Conservation (phyloP, 2,888 invertebrate genomes). For the Piscicola geometra region DNA sequence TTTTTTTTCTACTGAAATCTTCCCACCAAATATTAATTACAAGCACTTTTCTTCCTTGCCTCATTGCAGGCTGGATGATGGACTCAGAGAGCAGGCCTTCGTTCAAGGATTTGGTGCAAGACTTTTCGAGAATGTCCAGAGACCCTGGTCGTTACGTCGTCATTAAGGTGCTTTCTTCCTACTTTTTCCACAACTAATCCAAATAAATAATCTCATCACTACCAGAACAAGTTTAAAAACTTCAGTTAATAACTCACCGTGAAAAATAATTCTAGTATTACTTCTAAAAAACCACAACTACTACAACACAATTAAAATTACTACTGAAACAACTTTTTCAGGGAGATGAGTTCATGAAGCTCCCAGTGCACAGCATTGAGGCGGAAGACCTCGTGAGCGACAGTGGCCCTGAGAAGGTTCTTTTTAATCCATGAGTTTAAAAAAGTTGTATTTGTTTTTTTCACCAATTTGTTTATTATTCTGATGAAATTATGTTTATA, state of each 20-base stretch:
- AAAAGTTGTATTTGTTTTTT: too few relatives aligned
- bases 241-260: too few relatives aligned
- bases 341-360: constrained; percentile 31
- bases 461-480: too few relatives aligned
- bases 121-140: constrained; percentile 88
- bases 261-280: too few relatives aligned
- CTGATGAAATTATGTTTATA: too few relatives aligned
- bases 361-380: constrained; percentile 11
- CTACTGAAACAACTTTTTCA: too few relatives aligned
- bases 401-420: constrained; percentile 15
- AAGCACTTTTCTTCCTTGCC: too few relatives aligned
- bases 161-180: constrained; percentile 60
- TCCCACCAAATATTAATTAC: too few relatives aligned
- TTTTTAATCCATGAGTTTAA: too few relatives aligned
- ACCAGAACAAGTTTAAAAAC: not conserved
- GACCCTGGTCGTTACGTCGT: constrained; percentile 93
- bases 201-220: not conserved
- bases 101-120: constrained; percentile 84
- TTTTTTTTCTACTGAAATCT: too few relatives aligned
- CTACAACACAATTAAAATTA: too few relatives aligned
- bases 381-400: constrained; percentile 17
- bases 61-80: constrained; percentile 76
- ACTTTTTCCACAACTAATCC: not conserved
- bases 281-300: too few relatives aligned
- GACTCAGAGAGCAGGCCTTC: constrained; percentile 90